These are phyloP conservation scores for Aphelocoma californica DNA, from an alignment of 2,797 vertebrate species.

Conservation along the genomic window DNA sequence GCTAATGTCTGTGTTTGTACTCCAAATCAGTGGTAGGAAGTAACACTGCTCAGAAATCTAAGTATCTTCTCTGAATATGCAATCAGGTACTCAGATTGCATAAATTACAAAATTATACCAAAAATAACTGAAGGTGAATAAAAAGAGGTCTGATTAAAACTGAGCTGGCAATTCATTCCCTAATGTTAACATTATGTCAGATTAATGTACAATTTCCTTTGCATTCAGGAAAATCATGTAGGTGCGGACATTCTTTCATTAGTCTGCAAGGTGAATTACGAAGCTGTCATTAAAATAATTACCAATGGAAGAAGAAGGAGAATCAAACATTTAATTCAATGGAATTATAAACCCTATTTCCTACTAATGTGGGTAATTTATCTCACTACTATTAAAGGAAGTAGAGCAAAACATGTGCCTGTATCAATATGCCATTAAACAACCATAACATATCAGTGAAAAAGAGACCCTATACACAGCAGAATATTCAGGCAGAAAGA, in stretches of 20 bases:
- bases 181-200: slow-evolving; percentile 32
- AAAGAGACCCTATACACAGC: not conserved
- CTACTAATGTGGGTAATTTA: slow-evolving; percentile 15
- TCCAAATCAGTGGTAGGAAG: not conserved
- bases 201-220: slow-evolving; percentile 21
- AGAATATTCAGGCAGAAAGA: not conserved
- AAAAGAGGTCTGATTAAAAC: slow-evolving; percentile 9
- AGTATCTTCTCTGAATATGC: not conserved
- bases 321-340: slow-evolving; percentile 41
- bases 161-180: not conserved
- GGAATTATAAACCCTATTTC: slow-evolving; percentile 23
- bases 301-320: slow-evolving; percentile 9
- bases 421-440: not conserved
- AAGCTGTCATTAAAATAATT: slow-evolving; percentile 47
- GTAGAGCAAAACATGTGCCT: not conserved
- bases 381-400: not conserved
- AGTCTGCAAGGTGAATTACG: not conserved
- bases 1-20: not conserved
- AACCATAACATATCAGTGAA: not conserved
- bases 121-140: slow-evolving; percentile 2
- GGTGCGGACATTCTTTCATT: not conserved
- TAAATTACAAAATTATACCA: not conserved
- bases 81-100: not conserved
- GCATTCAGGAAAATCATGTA: not conserved
- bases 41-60: not conserved